These are phyloP conservation scores for Trididemnum miniatum DNA, from an alignment of 23 tunicate species.

Conservation along the genomic window DNA sequence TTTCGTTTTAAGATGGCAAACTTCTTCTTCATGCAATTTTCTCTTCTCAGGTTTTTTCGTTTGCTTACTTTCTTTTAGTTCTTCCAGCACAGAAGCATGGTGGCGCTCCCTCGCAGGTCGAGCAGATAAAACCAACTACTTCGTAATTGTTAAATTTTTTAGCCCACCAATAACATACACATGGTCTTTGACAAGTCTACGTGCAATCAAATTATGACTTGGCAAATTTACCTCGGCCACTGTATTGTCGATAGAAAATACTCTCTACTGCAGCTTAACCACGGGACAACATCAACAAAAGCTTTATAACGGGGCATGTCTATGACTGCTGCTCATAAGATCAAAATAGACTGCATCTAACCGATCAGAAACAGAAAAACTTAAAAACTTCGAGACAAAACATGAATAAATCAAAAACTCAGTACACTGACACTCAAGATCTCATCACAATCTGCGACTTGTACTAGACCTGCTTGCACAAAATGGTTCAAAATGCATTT, in stretches of 20 bases:
- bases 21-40: background rate
- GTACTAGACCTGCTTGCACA: background rate
- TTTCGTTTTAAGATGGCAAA: background rate
- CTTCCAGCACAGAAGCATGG: background rate
- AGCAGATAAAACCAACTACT: background rate
- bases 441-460: background rate
- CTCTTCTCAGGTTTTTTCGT: background rate
- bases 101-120: background rate
- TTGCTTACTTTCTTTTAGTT: background rate
- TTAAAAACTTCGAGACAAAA: background rate
- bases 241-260: background rate
- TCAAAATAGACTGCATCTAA: background rate
- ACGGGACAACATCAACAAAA: background rate
- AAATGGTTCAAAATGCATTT: background rate
- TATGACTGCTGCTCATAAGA: background rate
- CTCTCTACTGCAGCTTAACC: constrained; percentile 6
- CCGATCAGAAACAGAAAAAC: background rate
- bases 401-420: background rate
- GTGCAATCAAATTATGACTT: background rate
- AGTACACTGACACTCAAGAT: background rate
- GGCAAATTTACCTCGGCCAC: background rate
- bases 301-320: background rate
- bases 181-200: background rate
- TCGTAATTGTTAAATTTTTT: background rate
- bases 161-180: background rate